phyloP scores from a whole-genome alignment of 1,140 invertebrate species.

The Cydia fagiglandana region DNA sequence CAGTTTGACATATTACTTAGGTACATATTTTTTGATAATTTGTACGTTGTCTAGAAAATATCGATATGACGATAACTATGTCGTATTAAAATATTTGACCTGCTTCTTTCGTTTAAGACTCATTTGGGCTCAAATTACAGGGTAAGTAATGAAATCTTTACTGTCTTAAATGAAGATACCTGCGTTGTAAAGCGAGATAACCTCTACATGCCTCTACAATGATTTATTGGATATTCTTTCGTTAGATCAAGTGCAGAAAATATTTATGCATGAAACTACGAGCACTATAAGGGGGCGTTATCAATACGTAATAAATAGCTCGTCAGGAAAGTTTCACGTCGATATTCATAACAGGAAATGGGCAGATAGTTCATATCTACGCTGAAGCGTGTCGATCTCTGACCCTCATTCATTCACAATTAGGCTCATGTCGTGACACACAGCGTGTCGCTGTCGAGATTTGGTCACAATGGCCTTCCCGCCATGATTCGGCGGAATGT shows the following conservation, averaged over 20 bases:
- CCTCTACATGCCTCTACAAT: not conserved
- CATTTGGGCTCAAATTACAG: too few relatives aligned
- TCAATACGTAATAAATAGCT: conserved; percentile 21
- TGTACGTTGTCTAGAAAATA: too few relatives aligned
- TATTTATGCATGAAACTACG: not conserved
- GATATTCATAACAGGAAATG: conserved; percentile 63
- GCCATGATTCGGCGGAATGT: conserved; percentile 68
- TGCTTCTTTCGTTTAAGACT: too few relatives aligned
- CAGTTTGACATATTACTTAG: not conserved
- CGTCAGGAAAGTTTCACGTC: conserved; percentile 33
- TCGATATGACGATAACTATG: too few relatives aligned
- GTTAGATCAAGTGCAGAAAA: not conserved
- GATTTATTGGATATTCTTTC: not conserved
- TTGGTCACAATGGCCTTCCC: conserved; percentile 73
- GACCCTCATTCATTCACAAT: conserved; percentile 75
- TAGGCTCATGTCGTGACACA: conserved; percentile 63
- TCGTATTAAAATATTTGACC: too few relatives aligned
- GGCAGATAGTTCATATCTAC: conserved; percentile 53
- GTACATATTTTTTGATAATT: not conserved
- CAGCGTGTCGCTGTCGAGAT: conserved; percentile 59
- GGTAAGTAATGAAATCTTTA: too few relatives aligned
- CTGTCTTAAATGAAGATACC: too few relatives aligned
- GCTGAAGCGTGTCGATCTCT: conserved; percentile 61
- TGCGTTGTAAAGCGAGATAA: too few relatives aligned
- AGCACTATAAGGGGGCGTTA: conserved; percentile 21